These are phyloP conservation scores for Metellina segmentata DNA, from an alignment of 2,888 invertebrate species.

Conservation along the genomic window DNA sequence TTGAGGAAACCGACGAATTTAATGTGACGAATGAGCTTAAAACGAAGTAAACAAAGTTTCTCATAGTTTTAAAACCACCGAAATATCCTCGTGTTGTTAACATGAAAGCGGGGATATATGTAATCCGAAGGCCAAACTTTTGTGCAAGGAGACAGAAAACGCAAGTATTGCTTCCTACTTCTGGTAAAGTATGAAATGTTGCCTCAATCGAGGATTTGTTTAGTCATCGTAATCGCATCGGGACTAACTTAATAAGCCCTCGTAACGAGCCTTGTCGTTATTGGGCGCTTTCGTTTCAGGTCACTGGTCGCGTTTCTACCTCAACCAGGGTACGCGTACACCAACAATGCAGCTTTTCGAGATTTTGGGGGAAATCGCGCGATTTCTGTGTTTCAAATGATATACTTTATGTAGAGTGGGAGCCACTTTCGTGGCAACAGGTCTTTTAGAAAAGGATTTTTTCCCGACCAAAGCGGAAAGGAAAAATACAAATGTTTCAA, in stretches of 20 bases:
- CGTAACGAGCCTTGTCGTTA: constrained; percentile 70
- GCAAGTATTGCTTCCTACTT: background rate
- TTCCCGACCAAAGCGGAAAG: background rate
- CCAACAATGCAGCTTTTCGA: constrained; percentile 10
- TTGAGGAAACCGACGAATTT: background rate
- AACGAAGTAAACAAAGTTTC: constrained; percentile 15
- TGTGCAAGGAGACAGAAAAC: too few relatives aligned
- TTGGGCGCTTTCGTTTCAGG: constrained; percentile 73
- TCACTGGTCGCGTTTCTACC: constrained; percentile 60
- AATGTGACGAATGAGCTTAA: background rate
- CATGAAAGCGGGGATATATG: background rate
- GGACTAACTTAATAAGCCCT: constrained; percentile 63
- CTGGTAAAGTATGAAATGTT: constrained; percentile 13
- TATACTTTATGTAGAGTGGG: background rate
- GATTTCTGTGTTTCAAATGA: constrained; percentile 11
- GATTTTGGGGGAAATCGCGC: background rate
- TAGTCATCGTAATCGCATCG: constrained; percentile 62
- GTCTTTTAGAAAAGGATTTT: too few relatives aligned
- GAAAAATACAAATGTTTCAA: background rate
- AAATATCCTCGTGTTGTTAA: background rate
- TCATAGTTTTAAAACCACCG: background rate
- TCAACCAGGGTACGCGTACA: constrained; percentile 9
- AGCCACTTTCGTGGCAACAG: too few relatives aligned
- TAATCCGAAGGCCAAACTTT: constrained; percentile 31
- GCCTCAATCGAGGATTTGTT: constrained; percentile 53